Percentiles rank a stretch among this genome's conserved stretches.
Conservation (phyloP, 2,113 vertebrate species). For the Chlorocebus sabaeus region DNA sequence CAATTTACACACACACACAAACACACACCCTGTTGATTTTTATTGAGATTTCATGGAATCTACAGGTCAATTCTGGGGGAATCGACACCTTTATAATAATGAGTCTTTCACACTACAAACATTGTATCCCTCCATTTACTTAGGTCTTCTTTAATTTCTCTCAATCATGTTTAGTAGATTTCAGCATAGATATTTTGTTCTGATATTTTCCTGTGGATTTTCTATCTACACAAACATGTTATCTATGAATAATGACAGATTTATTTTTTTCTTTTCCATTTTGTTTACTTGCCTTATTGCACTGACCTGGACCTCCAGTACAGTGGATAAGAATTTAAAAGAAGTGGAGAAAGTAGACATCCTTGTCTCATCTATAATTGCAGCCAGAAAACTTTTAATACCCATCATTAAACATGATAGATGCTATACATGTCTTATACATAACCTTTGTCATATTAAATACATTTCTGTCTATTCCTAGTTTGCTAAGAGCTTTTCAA, state of each 20-base stretch:
- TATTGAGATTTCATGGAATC: neutral
- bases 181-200: neutral
- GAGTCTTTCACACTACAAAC: neutral
- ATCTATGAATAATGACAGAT: neutral
- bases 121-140: neutral
- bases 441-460: neutral
- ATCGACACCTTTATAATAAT: neutral
- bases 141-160: neutral
- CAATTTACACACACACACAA: neutral
- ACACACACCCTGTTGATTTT: neutral
- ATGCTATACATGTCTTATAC: neutral
- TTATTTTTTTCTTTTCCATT: neutral
- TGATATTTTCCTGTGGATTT: neutral
- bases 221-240: neutral
- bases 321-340: neutral
- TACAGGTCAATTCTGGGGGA: neutral
- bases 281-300: neutral
- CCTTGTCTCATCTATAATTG: neutral
- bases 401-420: neutral
- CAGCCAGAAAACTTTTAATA: neutral
- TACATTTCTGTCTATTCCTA: neutral
- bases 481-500: slow-evolving; percentile 12
- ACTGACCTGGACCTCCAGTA: neutral
- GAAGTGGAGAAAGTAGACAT: neutral
- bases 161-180: neutral